phyloP scores from a whole-genome alignment of 2,888 invertebrate genomes.

The Tachystola acroxantha region DNA sequence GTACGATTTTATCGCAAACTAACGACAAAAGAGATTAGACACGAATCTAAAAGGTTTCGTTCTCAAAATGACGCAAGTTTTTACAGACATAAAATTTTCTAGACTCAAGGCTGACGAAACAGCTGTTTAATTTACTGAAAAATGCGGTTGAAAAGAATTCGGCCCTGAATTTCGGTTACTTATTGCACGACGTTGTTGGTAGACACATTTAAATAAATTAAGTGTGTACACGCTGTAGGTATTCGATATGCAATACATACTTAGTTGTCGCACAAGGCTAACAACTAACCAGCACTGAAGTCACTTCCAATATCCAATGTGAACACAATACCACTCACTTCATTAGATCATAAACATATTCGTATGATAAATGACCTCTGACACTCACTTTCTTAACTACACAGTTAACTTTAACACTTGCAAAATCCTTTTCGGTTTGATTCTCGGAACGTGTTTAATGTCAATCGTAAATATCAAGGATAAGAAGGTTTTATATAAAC shows the following conservation, averaged over 20 bases:
- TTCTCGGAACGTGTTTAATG: no score
- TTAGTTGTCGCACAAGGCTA: constrained; percentile 49
- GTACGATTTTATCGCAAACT: constrained; percentile 10
- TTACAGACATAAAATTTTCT: background rate
- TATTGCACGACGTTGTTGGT: constrained; percentile 32
- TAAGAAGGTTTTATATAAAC: constrained; percentile 12
- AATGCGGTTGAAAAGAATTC: constrained; percentile 20
- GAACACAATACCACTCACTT: constrained; percentile 56
- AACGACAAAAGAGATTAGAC: constrained; percentile 34
- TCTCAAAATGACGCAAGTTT: constrained; percentile 1
- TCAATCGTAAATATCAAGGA: background rate
- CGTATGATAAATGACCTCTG: constrained; percentile 53
- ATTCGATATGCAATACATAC: constrained; percentile 40
- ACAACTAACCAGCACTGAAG: constrained; percentile 43
- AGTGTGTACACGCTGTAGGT: constrained; percentile 35
- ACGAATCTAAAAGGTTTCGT: constrained; percentile 15
- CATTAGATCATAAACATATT: constrained; percentile 43
- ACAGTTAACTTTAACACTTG: background rate
- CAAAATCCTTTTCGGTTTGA: background rate
- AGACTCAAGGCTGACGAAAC: constrained; percentile 5
- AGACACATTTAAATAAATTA: constrained; percentile 58
- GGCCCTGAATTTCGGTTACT: constrained; percentile 44
- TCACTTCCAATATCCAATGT: constrained; percentile 48
- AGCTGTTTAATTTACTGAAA: constrained; percentile 3
- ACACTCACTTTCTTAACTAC: constrained; percentile 42